Base-by-base conservation (phyloP, 1,140 invertebrate species). In the Drosophila parvula region DNA sequence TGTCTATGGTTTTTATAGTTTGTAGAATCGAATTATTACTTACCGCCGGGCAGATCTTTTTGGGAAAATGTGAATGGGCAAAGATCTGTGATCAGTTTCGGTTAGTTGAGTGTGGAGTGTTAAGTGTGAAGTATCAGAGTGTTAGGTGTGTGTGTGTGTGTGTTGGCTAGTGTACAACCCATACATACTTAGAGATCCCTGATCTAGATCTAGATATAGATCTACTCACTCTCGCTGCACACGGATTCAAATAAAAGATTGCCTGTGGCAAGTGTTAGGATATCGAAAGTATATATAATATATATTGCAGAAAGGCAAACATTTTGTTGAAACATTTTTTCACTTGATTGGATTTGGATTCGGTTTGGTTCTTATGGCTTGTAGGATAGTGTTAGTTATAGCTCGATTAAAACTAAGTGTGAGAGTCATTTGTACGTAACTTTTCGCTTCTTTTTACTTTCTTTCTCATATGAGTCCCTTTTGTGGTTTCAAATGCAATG, bases 381-480 rank as follows among this genome's bases (percentile, higher is more conserved):
- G 43, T 56, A 43, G 58, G 55, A 53, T 69, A 75, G 45, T 76
- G 53, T 78, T 55, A 55, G 68, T 64, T 43, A 22, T 22, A 41
- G 60, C 60, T 76, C 59, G 58, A 57, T 81, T 86, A 83, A 79
- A 79, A 77, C 83, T 86, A 88, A 79, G 56, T 79, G 51, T 69
- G 63, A 74, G 51, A 68, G 76, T 90, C 50, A 90, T 80, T 90
- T 80, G 86, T 90, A 85, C 81, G 81, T 90, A 85, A 81, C 81
- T 89, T 89, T 91, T 89, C 73, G 88, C 78, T 91, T 91, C 78
- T 91, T 91, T 90, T 91, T 91, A 89, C 86, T 91, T 91, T 91
- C 90, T 91, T 91, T 91, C 81, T 91, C 90, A 88, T 91, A 82
- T 82, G 90, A 91, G 75, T 91, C 88, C 90, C 90, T 91, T 90